Conservation (phyloP, 2,113 vertebrate species). For the Dascyllus trimaculatus region DNA sequence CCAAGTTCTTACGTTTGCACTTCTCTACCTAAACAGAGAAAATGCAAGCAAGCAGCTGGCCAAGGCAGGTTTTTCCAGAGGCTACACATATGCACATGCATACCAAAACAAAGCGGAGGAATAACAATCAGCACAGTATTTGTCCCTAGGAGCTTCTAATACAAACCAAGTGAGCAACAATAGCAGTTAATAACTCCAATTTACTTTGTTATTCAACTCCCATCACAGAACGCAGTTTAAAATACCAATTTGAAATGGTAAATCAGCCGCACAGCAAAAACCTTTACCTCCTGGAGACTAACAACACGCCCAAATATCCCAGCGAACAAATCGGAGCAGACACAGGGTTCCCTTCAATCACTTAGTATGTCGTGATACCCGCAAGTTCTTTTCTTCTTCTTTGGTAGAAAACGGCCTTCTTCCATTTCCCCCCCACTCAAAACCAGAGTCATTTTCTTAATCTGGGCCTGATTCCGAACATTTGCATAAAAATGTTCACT, state of each 20-base stretch:
- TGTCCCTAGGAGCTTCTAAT: constrained; percentile 73
- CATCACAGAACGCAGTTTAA: constrained; percentile 71
- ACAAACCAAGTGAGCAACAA: constrained; percentile 79
- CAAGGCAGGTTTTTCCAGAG: constrained; percentile 36
- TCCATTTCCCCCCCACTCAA: constrained; percentile 51
- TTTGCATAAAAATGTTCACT: constrained; percentile 82
- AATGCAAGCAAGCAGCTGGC: constrained; percentile 40
- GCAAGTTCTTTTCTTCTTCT: constrained; percentile 63
- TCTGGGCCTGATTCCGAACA: constrained; percentile 49
- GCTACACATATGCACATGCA: constrained; percentile 44
- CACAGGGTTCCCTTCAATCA: constrained; percentile 46
- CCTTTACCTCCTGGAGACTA: constrained; percentile 59
- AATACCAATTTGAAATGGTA: constrained; percentile 76
- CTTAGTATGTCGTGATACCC: constrained; percentile 56
- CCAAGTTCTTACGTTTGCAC: constrained; percentile 4
- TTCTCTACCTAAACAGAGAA: constrained; percentile 18
- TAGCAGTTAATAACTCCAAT: constrained; percentile 79
- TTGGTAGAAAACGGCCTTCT: constrained; percentile 61
- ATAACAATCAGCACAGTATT: constrained; percentile 70
- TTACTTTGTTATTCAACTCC: constrained; percentile 75
- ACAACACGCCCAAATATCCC: constrained; percentile 59
- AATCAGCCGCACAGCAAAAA: constrained; percentile 74
- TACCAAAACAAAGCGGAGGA: constrained; percentile 56
- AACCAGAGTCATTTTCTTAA: constrained; percentile 74
- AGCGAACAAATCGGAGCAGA: constrained; percentile 62